A percentile compares a stretch with the other conserved stretches of the same genome.
Conservation (phyloP, 1,140 invertebrate genomes). For the Mamestra configurata region DNA sequence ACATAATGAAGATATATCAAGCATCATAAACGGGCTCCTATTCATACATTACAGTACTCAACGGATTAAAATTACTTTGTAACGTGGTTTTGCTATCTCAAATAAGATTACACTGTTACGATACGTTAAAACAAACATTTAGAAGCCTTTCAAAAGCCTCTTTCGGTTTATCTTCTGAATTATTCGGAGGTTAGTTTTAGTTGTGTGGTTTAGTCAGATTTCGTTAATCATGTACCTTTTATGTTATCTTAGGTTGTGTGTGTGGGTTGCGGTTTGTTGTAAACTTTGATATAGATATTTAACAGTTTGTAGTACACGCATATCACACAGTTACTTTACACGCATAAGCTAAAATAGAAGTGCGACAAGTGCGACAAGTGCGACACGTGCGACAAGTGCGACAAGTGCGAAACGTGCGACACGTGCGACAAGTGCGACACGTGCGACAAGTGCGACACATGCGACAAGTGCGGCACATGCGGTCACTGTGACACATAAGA, state of each 20-base stretch:
- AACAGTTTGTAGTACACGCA: too few species aligned
- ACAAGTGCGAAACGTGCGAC: too few species aligned
- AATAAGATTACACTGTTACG: constrained; percentile 15
- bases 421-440: too few species aligned
- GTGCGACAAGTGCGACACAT: too few species aligned
- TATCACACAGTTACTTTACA: too few species aligned
- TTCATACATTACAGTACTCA: constrained; percentile 32
- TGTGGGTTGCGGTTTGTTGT: constrained; percentile 3
- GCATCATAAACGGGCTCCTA: constrained; percentile 29
- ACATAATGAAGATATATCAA: constrained; percentile 46
- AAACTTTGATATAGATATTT: too few species aligned
- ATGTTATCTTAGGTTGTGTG: background rate
- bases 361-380: too few species aligned
- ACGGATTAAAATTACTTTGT: constrained; percentile 49
- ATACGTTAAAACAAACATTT: constrained; percentile 28
- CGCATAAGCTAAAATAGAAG: too few species aligned
- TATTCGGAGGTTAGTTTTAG: constrained; percentile 27
- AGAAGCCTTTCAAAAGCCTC: constrained; percentile 28
- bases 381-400: too few species aligned
- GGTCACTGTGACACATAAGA: too few species aligned
- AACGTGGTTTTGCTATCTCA: constrained; percentile 33
- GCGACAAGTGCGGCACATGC: too few species aligned
- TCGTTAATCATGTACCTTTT: constrained; percentile 11
- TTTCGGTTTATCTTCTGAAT: constrained; percentile 27
- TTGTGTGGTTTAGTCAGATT: constrained; percentile 13